Evolutionary conservation across 2,888 invertebrate genomes (phyloP), one percentile per base, ranked within the genome.

Genomic region (Lacanobia wlatinum): DNA sequence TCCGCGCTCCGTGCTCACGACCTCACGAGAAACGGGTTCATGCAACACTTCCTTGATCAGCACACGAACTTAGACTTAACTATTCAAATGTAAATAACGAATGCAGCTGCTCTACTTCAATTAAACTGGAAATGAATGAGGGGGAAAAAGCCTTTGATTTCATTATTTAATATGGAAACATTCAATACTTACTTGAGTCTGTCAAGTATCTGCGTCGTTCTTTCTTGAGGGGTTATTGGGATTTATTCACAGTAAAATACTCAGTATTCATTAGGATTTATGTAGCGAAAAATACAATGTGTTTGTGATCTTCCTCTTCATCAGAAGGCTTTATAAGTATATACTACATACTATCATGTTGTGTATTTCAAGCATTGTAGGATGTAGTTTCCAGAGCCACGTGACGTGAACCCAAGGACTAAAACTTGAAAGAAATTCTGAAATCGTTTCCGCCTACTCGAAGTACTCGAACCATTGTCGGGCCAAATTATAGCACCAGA

Each of bases 21-120:
- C 72, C 73, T 73, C 71, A 62, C 56, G 23, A 70, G 43, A 70
- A 77, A 75, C 75, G 59, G 58, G 84, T 80, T 77, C 59, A 50
- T 70, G 52, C 50, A 68, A 56, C 50, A 62, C 71, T 85, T 79
- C 74, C 78, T 73, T 58, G 66, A 64, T 73, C 52, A 55, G 65
- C 66, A 70, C 75, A 74, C 80, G 69, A 70, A 69, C 69, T 66
- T 40, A 52, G 38, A 46, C 46, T 52, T 68, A 77, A 43, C 38
- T 43, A 82, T 82, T 69, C 46, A 73, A 63, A 79, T 62, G 58
- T 65, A 28, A 40, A 78, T 48, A 68, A 52, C 50, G 16, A 64
- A 28, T 61, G 55, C 50, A 73, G 56, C 55, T 50, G 55, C 48
- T 73, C 55, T 50, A 50, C 48, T 73, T 38, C 23, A 38, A 55